Evolutionary conservation across 2,888 invertebrate species (phyloP).

Genomic region (Eulithis prunata): DNA sequence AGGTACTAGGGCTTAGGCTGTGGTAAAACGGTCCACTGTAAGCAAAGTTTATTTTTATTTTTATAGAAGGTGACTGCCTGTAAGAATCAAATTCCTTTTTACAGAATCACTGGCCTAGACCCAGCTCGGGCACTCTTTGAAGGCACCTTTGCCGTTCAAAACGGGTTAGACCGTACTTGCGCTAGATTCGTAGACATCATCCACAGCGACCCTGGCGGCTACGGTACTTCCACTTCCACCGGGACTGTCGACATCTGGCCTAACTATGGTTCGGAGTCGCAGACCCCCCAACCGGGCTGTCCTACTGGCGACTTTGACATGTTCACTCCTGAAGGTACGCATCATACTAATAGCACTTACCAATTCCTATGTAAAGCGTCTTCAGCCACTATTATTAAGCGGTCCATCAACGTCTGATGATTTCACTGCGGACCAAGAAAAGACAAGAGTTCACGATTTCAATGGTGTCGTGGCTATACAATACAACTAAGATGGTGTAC

Average conservation of each 20-base stretch:
- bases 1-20: no score
- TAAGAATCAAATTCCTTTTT: constrained; percentile 8
- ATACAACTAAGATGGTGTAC: no score
- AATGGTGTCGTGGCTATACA: no score
- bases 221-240: constrained; percentile 76
- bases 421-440: no score
- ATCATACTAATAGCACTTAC: background rate
- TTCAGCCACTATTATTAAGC: no score
- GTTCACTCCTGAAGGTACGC: constrained; percentile 66
- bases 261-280: constrained; percentile 73
- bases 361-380: no score
- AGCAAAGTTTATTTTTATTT: no score
- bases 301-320: constrained; percentile 64
- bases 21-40: no score
- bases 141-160: constrained; percentile 62
- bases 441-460: no score
- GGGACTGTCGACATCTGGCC: constrained; percentile 86
- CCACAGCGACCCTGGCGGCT: constrained; percentile 86
- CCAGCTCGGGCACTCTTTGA: constrained; percentile 85
- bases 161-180: constrained; percentile 74
- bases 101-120: constrained; percentile 84
- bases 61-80: background rate
- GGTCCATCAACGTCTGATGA: no score
- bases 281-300: constrained; percentile 76
- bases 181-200: constrained; percentile 86